phyloP scores from a whole-genome alignment of 2,888 invertebrate species.

The Platerodrilus igneus region DNA sequence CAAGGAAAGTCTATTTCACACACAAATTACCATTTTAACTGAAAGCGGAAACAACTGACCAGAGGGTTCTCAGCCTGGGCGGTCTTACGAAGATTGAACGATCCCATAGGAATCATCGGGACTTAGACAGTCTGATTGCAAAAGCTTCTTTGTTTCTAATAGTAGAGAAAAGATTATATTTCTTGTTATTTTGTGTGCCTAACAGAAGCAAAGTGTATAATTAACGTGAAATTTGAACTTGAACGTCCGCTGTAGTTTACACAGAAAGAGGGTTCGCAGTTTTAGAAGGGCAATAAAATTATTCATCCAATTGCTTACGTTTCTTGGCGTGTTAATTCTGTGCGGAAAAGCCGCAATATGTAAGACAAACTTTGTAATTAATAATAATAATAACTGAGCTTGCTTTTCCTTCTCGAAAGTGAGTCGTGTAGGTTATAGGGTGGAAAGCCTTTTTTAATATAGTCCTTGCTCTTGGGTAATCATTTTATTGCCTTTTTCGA shows the following conservation, averaged over 20 bases:
- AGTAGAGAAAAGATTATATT: too few relatives aligned
- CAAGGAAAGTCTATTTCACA: conserved; percentile 39
- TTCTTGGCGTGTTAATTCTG: conserved; percentile 45
- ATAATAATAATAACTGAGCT: too few relatives aligned
- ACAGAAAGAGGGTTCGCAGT: conserved; percentile 41
- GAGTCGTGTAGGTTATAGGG: too few relatives aligned
- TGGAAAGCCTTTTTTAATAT: conserved; percentile 3
- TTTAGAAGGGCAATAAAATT: conserved; percentile 46
- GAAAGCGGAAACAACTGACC: conserved; percentile 43
- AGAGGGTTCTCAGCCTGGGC: conserved; percentile 42
- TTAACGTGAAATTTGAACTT: conserved; percentile 1
- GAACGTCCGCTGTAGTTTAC: conserved; percentile 21
- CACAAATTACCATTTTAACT: conserved; percentile 51
- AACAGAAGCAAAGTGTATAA: too few relatives aligned
- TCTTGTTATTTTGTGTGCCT: too few relatives aligned
- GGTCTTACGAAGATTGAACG: conserved; percentile 46
- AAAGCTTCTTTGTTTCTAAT: too few relatives aligned
- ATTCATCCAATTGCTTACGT: conserved; percentile 49
- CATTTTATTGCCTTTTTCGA: conserved; percentile 29
- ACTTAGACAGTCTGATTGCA: conserved; percentile 28
- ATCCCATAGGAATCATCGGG: conserved; percentile 41
- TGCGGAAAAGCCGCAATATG: conserved; percentile 39
- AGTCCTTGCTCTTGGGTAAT: conserved; percentile 9
- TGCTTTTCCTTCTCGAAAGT: too few relatives aligned
- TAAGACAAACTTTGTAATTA: conserved; percentile 42